Evolutionary conservation across 1,140 invertebrate genomes (phyloP).

Genomic region (Microplitis mediator): DNA sequence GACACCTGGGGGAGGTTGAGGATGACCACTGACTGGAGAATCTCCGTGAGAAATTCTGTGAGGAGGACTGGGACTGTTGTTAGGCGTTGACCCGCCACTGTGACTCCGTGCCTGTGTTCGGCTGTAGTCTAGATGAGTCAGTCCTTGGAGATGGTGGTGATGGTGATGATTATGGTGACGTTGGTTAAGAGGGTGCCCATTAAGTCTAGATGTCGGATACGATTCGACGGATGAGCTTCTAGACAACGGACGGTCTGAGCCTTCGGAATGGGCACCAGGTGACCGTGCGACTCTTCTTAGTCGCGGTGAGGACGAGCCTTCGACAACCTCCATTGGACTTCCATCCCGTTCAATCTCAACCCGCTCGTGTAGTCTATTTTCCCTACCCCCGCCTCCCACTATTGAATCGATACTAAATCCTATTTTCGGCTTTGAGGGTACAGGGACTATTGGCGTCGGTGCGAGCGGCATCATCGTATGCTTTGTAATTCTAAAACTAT

Average conservation of each 20-base stretch:
- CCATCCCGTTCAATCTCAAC: conserved; percentile 51
- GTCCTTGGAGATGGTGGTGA: conserved; percentile 35
- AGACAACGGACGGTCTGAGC: conserved; percentile 52
- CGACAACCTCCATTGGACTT: conserved; percentile 51
- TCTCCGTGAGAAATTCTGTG: conserved; percentile 68
- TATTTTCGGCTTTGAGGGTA: conserved; percentile 88
- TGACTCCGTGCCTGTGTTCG: conserved; percentile 49
- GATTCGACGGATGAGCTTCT: conserved; percentile 57
- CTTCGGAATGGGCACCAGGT: conserved; percentile 55
- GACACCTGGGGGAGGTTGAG: conserved; percentile 55
- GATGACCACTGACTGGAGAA: conserved; percentile 54
- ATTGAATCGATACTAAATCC: conserved; percentile 95
- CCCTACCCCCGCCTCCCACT: conserved; percentile 71
- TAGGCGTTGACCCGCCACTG: conserved; percentile 63
- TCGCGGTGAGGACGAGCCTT: conserved; percentile 58
- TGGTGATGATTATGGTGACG: conserved; percentile 39
- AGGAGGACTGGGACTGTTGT: conserved; percentile 69
- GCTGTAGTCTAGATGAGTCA: conserved; percentile 44
- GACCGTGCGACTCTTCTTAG: conserved; percentile 40
- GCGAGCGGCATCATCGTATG: conserved; percentile 86
- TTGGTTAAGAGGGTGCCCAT: conserved; percentile 49
- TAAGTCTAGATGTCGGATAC: conserved; percentile 46
- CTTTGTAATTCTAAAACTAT: conserved; percentile 30
- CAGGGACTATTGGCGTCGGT: conserved; percentile 83
- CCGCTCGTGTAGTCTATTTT: conserved; percentile 47